Evolutionary conservation across 2,888 invertebrate species (phyloP).

Genomic region (Melanophora roralis): DNA sequence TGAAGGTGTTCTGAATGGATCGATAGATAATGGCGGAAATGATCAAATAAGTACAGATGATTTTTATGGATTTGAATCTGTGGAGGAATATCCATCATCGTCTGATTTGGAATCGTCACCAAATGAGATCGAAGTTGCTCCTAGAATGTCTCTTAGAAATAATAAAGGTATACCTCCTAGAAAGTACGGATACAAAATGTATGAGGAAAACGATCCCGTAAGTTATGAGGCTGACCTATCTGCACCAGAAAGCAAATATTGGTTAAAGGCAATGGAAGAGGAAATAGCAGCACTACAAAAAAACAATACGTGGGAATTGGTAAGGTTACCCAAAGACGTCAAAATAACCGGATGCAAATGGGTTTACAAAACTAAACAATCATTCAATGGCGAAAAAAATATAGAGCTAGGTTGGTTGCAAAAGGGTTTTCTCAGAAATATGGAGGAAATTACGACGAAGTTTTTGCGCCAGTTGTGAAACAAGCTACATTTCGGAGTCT

Average conservation of each 20-base stretch:
- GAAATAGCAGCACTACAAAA: no score
- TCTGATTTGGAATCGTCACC: no score
- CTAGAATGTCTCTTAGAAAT: background rate
- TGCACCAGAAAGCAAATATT: no score
- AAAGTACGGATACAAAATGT: background rate
- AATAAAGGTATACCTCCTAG: slow-evolving; percentile 12
- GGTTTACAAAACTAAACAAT: slow-evolving; percentile 39
- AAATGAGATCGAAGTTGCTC: no score
- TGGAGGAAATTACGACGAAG: background rate
- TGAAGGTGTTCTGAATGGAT: no score
- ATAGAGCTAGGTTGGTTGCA: slow-evolving; percentile 11
- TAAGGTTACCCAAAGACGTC: no score
- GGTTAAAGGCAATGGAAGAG: no score
- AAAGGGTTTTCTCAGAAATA: slow-evolving; percentile 23
- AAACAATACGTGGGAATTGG: no score
- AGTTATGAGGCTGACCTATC: background rate
- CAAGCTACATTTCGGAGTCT: slow-evolving; percentile 18
- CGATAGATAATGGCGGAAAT: no score
- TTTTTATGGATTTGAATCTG: no score
- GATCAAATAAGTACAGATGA: no score
- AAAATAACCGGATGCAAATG: slow-evolving; percentile 37
- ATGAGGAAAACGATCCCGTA: background rate
- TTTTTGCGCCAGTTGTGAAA: slow-evolving; percentile 59
- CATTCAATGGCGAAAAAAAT: background rate
- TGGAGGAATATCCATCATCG: no score